A percentile compares a stretch with the other conserved stretches of the same genome.
phyloP scores from a whole-genome alignment of 2,888 invertebrate species.

The Pyralis farinalis region DNA sequence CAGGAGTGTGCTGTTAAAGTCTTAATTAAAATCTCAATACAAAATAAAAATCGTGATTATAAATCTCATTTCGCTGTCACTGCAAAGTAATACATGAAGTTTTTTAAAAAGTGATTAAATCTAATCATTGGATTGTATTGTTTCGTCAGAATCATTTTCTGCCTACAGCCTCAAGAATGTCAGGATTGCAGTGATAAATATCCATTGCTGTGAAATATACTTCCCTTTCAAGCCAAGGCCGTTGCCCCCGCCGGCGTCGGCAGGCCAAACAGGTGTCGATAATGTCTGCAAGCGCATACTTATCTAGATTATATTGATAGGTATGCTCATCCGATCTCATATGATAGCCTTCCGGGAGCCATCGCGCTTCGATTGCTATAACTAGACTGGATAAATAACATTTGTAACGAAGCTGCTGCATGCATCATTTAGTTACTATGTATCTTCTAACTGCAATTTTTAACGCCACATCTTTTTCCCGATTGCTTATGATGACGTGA shows the following conservation, averaged over 20 bases:
- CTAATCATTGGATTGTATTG: too few relatives aligned
- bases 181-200: not conserved
- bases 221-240: not conserved
- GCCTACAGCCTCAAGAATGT: not conserved
- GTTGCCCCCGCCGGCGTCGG: not conserved
- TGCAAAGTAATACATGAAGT: too few relatives aligned
- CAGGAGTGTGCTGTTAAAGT: too few relatives aligned
- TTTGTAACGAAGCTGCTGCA: not conserved
- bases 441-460: too few relatives aligned
- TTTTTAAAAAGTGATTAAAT: too few relatives aligned
- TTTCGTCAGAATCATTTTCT: too few relatives aligned
- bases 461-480: too few relatives aligned
- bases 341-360: conserved; percentile 7
- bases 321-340: conserved; percentile 2
- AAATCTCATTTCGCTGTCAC: too few relatives aligned
- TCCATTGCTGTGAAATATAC: not conserved
- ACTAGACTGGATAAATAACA: not conserved
- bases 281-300: conserved; percentile 6
- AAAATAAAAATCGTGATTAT: too few relatives aligned
- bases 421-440: too few relatives aligned
- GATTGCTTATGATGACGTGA: too few relatives aligned
- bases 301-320: conserved; percentile 10
- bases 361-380: not conserved
- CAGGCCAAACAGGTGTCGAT: conserved; percentile 6
- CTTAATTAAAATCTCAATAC: too few relatives aligned